These are phyloP conservation scores for Thysanoteuthis rhombus DNA, from an alignment of 2,888 invertebrate genomes.

Conservation along the genomic window DNA sequence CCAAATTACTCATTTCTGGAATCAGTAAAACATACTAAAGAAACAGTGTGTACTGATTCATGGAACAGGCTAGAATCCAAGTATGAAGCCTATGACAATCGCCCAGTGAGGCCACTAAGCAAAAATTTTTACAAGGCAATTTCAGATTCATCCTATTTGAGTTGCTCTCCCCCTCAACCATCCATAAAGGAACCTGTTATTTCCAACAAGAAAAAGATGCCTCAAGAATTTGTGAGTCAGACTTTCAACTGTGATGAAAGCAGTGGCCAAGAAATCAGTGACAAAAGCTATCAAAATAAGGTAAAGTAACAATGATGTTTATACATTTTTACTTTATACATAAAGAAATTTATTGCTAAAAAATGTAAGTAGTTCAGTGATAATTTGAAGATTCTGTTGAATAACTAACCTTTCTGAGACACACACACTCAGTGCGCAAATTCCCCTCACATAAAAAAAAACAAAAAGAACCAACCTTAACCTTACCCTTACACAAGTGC, in stretches of 20 bases:
- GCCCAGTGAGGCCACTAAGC: slow-evolving; percentile 57
- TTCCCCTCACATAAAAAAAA: no score
- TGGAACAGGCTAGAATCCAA: slow-evolving; percentile 36
- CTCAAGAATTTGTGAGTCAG: slow-evolving; percentile 42
- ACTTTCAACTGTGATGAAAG: slow-evolving; percentile 57
- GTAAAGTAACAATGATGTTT: not conserved
- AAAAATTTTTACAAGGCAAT: slow-evolving; percentile 46
- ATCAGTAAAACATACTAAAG: not conserved
- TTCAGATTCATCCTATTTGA: slow-evolving; percentile 46
- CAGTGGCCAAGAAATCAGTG: slow-evolving; percentile 41
- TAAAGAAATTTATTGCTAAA: no score
- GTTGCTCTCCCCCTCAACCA: slow-evolving; percentile 48
- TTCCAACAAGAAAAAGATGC: slow-evolving; percentile 49
- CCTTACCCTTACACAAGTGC: no score
- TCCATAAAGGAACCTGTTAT: slow-evolving; percentile 52
- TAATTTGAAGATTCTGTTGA: no score
- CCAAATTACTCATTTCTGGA: not conserved
- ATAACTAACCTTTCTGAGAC: no score
- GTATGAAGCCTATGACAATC: slow-evolving; percentile 54
- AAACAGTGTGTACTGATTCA: not conserved
- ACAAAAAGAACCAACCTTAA: no score
- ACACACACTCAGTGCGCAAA: no score
- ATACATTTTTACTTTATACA: no score
- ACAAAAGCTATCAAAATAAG: not conserved
- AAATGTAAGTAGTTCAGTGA: no score